Conservation (phyloP, 2,888 invertebrate species). For the Polydrusus tereticollis region DNA sequence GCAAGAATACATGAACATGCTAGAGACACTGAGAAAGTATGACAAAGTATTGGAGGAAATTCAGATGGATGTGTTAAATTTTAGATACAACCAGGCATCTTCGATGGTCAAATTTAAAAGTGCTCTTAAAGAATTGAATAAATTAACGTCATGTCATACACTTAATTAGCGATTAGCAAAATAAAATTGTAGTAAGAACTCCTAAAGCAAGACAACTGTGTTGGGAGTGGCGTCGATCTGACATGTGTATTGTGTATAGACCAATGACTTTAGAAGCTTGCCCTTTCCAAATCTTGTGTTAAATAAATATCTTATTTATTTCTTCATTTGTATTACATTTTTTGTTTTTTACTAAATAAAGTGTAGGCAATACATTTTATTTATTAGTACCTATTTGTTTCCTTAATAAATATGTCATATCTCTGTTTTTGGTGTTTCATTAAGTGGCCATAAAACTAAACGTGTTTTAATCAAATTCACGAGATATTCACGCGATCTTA, state of each 20-base stretch:
- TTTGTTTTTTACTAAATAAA: too few species aligned
- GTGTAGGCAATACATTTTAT: background rate
- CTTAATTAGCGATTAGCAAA: background rate
- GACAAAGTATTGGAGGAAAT: constrained; percentile 9
- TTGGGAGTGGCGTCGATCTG: too few species aligned
- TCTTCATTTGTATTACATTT: too few species aligned
- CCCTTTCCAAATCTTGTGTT: too few species aligned
- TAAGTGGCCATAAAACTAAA: constrained; percentile 4
- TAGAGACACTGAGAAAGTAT: background rate
- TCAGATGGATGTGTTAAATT: constrained; percentile 13
- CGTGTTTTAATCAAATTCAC: constrained; percentile 23
- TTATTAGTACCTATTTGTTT: too few species aligned
- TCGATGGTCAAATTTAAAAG: background rate
- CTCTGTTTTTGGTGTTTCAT: background rate
- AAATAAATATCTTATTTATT: too few species aligned
- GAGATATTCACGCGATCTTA: constrained; percentile 40
- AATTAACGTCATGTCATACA: background rate
- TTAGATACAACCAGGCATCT: constrained; percentile 1
- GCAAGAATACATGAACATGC: background rate
- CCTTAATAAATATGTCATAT: background rate
- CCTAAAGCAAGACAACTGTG: too few species aligned
- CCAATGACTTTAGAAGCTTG: too few species aligned
- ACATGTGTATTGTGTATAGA: too few species aligned
- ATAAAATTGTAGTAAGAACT: too few species aligned
- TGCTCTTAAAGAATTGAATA: background rate